phyloP scores from a whole-genome alignment of 1,140 invertebrate species.

The Muscidifurax raptorellus region DNA sequence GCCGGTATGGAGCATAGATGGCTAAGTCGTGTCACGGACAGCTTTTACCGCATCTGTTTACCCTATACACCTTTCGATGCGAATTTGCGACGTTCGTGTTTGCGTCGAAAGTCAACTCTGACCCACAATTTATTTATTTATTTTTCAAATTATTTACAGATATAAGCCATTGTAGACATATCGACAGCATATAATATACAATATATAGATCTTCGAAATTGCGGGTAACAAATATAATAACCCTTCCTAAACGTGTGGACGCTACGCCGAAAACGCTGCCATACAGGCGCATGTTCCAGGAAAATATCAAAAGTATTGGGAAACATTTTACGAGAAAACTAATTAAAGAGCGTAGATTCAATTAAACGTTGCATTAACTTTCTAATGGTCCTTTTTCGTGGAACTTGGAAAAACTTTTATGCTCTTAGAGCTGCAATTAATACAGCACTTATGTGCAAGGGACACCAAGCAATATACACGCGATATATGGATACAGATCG shows the following conservation, averaged over 20 bases:
- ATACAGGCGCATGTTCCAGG: background rate
- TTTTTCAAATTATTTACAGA: too few relatives aligned
- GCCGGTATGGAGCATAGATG: background rate
- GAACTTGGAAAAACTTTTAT: background rate
- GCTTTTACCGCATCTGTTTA: background rate
- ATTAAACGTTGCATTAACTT: conserved; percentile 2
- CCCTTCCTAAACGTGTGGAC: too few relatives aligned
- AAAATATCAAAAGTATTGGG: background rate
- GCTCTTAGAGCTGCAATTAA: background rate
- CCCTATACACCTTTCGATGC: too few relatives aligned
- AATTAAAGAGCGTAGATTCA: background rate
- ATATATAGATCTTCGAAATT: background rate
- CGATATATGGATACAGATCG: too few relatives aligned
- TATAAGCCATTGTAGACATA: too few relatives aligned
- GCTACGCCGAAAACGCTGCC: background rate
- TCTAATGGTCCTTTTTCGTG: background rate
- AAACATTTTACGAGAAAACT: background rate
- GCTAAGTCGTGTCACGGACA: background rate
- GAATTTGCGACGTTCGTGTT: too few relatives aligned
- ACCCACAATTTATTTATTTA: too few relatives aligned
- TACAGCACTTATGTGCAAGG: background rate
- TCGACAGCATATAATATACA: too few relatives aligned
- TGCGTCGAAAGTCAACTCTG: too few relatives aligned
- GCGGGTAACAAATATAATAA: background rate
- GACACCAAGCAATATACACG: background rate